Percentiles rank a stretch among this genome's conserved stretches.
phyloP scores from a whole-genome alignment of 2,888 invertebrate species.

The Clusia tigrina region DNA sequence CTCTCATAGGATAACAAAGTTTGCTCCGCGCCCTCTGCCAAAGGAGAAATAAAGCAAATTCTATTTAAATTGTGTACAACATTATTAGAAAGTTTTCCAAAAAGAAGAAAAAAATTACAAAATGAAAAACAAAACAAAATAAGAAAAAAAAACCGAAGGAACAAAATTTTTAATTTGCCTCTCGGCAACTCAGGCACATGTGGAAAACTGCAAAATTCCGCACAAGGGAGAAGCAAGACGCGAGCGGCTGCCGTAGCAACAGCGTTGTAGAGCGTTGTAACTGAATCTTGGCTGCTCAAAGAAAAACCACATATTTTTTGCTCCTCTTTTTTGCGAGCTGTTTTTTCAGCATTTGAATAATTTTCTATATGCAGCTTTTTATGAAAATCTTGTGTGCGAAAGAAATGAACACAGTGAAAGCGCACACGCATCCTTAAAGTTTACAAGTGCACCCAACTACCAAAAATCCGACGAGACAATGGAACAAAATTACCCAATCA shows the following conservation, averaged over 20 bases:
- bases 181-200: constrained; percentile 38
- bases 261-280: constrained; percentile 1
- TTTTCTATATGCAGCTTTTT: constrained; percentile 20
- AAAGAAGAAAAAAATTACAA: constrained; percentile 34
- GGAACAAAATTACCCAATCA: neutral
- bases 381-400: constrained; percentile 18
- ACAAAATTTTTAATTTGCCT: constrained; percentile 57
- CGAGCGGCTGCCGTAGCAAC: neutral
- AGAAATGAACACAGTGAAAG: constrained; percentile 4
- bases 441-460: neutral
- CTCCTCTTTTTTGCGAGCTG: neutral
- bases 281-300: constrained; percentile 16
- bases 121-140: constrained; percentile 12
- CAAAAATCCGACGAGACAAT: neutral
- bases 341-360: constrained; percentile 30
- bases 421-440: neutral
- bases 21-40: constrained; percentile 33
- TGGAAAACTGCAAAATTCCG: neutral
- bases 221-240: neutral
- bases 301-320: constrained; percentile 17
- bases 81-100: constrained; percentile 60
- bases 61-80: constrained; percentile 63
- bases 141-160: constrained; percentile 33
- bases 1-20: constrained; percentile 37
- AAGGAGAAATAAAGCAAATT: constrained; percentile 46